Percentiles rank a stretch among this genome's conserved stretches.
phyloP scores from a whole-genome alignment of 2,888 invertebrate species.

The Leptinotarsa juncta region DNA sequence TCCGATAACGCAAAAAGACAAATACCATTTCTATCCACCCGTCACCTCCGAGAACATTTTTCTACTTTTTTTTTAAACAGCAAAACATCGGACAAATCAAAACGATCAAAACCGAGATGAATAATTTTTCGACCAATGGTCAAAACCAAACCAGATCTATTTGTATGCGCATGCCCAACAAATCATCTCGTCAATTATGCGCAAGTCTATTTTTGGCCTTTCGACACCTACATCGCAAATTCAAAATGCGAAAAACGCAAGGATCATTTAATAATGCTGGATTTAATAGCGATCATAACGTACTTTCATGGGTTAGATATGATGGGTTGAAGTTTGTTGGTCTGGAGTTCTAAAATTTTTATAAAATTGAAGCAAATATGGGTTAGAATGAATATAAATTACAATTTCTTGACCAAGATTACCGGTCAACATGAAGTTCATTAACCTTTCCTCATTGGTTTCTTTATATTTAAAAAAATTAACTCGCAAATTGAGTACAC shows the following conservation, averaged over 20 bases:
- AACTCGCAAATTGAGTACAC: no score
- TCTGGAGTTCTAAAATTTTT: neutral
- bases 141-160: neutral
- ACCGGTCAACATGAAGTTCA: no score
- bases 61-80: neutral
- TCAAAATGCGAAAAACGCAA: neutral
- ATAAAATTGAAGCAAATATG: no score
- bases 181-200: constrained; percentile 5
- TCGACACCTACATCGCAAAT: neutral
- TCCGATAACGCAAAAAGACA: constrained; percentile 2
- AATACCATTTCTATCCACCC: neutral
- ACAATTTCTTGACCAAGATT: no score
- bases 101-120: constrained; percentile 10
- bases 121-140: constrained; percentile 18
- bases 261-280: constrained; percentile 6
- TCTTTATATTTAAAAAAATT: no score
- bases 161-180: neutral
- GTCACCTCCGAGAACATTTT: neutral
- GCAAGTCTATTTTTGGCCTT: neutral
- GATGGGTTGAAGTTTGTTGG: constrained; percentile 6
- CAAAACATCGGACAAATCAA: constrained; percentile 18
- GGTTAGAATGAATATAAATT: no score
- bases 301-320: neutral
- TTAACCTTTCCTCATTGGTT: no score
- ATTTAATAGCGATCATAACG: constrained; percentile 1